These are phyloP conservation scores for Aspidapion aeneum DNA, from an alignment of 2,888 invertebrate species.

Conservation along the genomic window DNA sequence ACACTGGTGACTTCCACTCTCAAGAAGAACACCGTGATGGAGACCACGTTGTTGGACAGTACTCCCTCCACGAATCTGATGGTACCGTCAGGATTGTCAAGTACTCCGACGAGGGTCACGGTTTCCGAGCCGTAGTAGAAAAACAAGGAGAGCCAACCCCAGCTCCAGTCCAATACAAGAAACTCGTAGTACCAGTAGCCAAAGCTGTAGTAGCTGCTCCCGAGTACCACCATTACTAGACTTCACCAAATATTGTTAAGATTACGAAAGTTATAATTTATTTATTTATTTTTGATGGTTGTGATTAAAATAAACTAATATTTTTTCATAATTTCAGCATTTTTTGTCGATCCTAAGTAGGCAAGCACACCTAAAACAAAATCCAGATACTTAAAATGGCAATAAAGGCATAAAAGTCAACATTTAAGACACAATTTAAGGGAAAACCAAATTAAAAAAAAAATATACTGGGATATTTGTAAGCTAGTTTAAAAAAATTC, in stretches of 20 bases:
- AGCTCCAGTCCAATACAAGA: conserved; percentile 22
- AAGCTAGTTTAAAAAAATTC: no score
- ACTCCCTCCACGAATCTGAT: conserved; percentile 56
- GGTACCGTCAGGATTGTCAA: conserved; percentile 55
- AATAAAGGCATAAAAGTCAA: no score
- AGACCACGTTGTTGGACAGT: conserved; percentile 53
- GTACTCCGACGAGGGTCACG: conserved; percentile 57
- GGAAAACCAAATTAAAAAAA: no score
- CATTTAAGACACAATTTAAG: no score
- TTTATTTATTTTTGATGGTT: not conserved
- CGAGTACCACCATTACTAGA: conserved; percentile 7
- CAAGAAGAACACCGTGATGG: conserved; percentile 55
- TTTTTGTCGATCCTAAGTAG: no score
- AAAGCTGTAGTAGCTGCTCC: conserved; percentile 1
- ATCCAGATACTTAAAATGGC: no score
- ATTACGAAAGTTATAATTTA: not conserved
- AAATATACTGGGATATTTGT: no score
- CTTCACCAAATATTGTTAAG: conserved; percentile 20
- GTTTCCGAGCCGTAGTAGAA: conserved; percentile 47
- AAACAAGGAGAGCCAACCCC: conserved; percentile 48
- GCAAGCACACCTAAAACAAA: no score
- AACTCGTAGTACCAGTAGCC: conserved; percentile 11
- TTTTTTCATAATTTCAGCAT: no score
- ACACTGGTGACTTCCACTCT: conserved; percentile 56
- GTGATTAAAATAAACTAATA: no score